These are phyloP conservation scores for Phylloscopus collybita DNA, from an alignment of 2,797 vertebrate genomes.

Conservation along the genomic window DNA sequence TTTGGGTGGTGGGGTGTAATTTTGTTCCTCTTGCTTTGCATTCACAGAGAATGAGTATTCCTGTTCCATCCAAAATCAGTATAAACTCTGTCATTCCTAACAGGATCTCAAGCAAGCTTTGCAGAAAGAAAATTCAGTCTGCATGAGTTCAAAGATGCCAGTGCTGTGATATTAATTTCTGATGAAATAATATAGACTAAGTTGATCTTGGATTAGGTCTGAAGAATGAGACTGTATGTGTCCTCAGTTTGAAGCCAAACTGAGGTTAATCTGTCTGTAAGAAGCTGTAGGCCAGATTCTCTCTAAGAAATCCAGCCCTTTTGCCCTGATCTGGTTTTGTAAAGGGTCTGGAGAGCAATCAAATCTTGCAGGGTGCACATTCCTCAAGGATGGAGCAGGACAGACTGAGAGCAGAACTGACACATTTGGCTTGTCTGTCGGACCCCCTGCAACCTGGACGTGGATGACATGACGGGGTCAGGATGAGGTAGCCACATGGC, in stretches of 20 bases:
- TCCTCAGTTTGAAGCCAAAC: constrained; percentile 48
- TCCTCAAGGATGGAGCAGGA: not conserved
- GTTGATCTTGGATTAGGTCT: constrained; percentile 49
- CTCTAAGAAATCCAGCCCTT: constrained; percentile 56
- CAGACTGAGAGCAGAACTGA: not conserved
- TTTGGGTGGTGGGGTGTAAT: not conserved
- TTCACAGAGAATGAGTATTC: not conserved
- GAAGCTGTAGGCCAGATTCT: constrained; percentile 47
- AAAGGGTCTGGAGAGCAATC: not conserved
- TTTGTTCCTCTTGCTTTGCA: not conserved
- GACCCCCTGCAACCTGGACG: not conserved
- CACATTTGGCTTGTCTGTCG: not conserved
- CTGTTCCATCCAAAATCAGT: not conserved
- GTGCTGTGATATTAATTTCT: not conserved
- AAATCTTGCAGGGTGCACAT: not conserved
- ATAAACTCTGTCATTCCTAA: not conserved
- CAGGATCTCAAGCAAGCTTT: not conserved
- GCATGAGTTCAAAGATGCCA: not conserved
- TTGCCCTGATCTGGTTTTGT: constrained; percentile 27
- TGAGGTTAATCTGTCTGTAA: constrained; percentile 61
- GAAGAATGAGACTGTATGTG: constrained; percentile 16
- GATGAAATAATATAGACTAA: not conserved
- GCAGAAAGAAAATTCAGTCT: not conserved
- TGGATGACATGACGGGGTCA: rapidly evolving
- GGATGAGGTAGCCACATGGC: not conserved